A percentile compares a stretch with the other conserved stretches of the same genome.
These are phyloP conservation scores for Reinhardtius hippoglossoides DNA, from an alignment of 2,113 vertebrate genomes.

Conservation along the genomic window DNA sequence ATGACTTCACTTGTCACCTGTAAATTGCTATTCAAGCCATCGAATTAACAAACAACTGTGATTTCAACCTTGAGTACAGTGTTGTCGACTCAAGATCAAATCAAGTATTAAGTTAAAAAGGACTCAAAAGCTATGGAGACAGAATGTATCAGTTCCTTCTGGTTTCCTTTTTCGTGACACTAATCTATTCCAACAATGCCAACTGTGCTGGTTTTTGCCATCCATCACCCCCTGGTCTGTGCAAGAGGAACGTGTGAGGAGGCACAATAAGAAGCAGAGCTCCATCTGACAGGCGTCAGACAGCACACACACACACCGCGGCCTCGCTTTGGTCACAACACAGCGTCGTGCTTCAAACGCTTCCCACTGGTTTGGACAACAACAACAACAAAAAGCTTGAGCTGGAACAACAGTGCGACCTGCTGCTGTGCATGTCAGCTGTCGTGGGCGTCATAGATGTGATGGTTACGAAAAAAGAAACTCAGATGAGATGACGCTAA, in stretches of 20 bases:
- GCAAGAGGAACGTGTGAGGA: constrained; percentile 27
- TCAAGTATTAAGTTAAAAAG: neutral
- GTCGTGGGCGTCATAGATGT: neutral
- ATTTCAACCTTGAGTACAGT: neutral
- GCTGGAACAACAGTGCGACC: constrained; percentile 8
- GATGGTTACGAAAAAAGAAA: no score
- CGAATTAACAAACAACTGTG: neutral
- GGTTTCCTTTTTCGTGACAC: constrained; percentile 39
- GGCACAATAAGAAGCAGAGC: constrained; percentile 39
- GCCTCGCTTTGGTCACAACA: constrained; percentile 2
- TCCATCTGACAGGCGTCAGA: constrained; percentile 31
- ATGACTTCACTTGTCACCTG: neutral
- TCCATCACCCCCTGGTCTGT: constrained; percentile 9
- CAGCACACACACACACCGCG: neutral
- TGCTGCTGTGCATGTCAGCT: constrained; percentile 8
- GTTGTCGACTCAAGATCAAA: neutral
- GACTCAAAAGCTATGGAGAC: neutral
- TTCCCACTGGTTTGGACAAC: constrained; percentile 3
- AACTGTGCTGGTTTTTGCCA: constrained; percentile 32
- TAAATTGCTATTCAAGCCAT: neutral
- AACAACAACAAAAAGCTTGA: constrained; percentile 12
- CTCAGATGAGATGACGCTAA: no score
- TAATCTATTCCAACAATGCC: constrained; percentile 55
- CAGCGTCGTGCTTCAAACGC: constrained; percentile 12
- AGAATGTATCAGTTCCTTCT: constrained; percentile 34